Conservation (phyloP, 2,888 invertebrate species). For the Plebejus melissa region DNA sequence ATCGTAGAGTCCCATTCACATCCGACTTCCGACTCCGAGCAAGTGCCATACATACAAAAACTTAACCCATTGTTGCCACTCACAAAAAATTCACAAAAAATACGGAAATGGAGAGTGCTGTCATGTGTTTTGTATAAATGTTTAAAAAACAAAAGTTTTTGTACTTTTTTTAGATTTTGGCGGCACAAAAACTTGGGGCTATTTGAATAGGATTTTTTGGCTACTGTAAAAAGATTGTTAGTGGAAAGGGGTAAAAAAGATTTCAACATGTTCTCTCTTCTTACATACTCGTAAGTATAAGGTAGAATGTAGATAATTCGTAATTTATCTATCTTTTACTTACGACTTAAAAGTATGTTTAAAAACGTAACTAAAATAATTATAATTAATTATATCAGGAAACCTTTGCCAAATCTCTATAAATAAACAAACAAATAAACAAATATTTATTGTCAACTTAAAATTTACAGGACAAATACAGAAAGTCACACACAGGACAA, state of each 20-base stretch:
- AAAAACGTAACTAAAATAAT: too few relatives aligned
- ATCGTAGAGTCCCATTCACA: background rate
- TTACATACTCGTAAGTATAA: too few relatives aligned
- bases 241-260: background rate
- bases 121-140: constrained; percentile 23
- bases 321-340: too few relatives aligned
- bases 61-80: constrained; percentile 21
- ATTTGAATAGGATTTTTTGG: constrained; percentile 18
- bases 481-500: too few relatives aligned
- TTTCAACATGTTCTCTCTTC: background rate
- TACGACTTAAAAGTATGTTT: too few relatives aligned
- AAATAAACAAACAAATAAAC: too few relatives aligned
- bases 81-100: constrained; percentile 11
- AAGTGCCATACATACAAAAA: constrained; percentile 16
- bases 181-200: constrained; percentile 13
- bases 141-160: constrained; percentile 8
- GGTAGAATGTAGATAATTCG: too few relatives aligned
- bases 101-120: constrained; percentile 22
- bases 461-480: too few relatives aligned
- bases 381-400: too few relatives aligned
- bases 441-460: too few relatives aligned
- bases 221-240: constrained; percentile 12
- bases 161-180: background rate
- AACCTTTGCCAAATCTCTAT: too few relatives aligned
- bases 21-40: constrained; percentile 20